Conservation (phyloP, 1,140 invertebrate species). For the Drosophila sp. region DNA sequence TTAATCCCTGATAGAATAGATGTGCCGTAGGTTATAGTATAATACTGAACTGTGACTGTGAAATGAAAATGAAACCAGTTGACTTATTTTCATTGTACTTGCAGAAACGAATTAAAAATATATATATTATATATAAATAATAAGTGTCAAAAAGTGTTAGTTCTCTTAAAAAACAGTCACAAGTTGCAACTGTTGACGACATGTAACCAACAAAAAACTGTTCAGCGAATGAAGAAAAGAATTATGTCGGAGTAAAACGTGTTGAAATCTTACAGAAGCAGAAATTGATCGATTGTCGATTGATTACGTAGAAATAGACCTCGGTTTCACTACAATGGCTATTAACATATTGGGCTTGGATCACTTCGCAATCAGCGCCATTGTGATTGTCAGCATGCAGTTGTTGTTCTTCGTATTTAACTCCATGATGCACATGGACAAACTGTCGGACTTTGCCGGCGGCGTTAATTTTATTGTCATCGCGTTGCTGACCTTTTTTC, state of each 20-base stretch:
- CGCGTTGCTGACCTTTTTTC: constrained; percentile 93
- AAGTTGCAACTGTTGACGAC: too few species aligned
- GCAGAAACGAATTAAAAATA: too few species aligned
- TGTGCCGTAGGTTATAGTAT: too few species aligned
- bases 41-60: too few species aligned
- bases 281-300: neutral
- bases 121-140: too few species aligned
- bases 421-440: constrained; percentile 94
- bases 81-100: too few species aligned
- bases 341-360: constrained; percentile 92
- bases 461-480: constrained; percentile 96
- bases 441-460: constrained; percentile 96
- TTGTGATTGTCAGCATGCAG: constrained; percentile 94
- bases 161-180: too few species aligned
- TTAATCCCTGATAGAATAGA: too few species aligned
- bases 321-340: constrained; percentile 84
- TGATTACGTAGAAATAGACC: neutral
- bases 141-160: too few species aligned
- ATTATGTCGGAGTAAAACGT: neutral
- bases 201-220: too few species aligned
- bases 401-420: constrained; percentile 94
- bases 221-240: neutral
- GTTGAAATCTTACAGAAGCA: neutral
- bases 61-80: too few species aligned
- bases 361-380: constrained; percentile 94